Evolutionary conservation across 2,113 vertebrate genomes (phyloP), one percentile per base, ranked within the genome.

Genomic region (Kryptolebias marmoratus): DNA sequence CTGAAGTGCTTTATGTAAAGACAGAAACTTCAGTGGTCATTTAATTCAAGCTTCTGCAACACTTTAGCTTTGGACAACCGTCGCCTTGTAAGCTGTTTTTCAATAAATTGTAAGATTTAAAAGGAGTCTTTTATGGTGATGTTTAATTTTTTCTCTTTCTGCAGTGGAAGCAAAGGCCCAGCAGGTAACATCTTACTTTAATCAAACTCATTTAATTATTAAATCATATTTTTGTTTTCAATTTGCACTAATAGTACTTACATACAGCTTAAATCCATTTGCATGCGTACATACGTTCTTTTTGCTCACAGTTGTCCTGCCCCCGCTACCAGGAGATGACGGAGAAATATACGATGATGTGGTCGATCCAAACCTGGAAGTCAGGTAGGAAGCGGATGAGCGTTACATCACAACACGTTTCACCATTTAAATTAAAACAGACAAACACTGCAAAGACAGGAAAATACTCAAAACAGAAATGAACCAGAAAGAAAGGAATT

Each of bases 261-360:
- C 7, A 36, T 4, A 36, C 3, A 36, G 3, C 32, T 4, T 36
- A 36, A 36, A 36, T 3, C 32, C 32, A 36, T 36, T 36, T 7
- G 11, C 18, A 18, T 14, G 18, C 18, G 47, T 3, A 18, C 2
- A 49, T 49, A 0, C 57, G 49, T n/a, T 1, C 32, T 11, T 52
- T 30, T 49, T 73, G 70, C 83, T 48, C 83, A 27, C 85, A 97
- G 95, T 90, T 4, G 58, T 88, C 30, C 92, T 96, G 7, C 94
- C 94, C 1, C 90, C 93, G 16, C 92, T 92, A 47, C 91, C 94
- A 36, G 84, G 68, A 16, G 89, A 91, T 0, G 92, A 87, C 5
- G 94, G 94, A 66, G 96, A 97, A 11, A 95, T 98, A 76, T 98
- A 98, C 58, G 95, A 97, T 63, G 96, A 96, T 10, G 73, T 97